These are phyloP conservation scores for Meloidogyne hapla DNA, from an alignment of 1,140 invertebrate species.

Conservation along the genomic window DNA sequence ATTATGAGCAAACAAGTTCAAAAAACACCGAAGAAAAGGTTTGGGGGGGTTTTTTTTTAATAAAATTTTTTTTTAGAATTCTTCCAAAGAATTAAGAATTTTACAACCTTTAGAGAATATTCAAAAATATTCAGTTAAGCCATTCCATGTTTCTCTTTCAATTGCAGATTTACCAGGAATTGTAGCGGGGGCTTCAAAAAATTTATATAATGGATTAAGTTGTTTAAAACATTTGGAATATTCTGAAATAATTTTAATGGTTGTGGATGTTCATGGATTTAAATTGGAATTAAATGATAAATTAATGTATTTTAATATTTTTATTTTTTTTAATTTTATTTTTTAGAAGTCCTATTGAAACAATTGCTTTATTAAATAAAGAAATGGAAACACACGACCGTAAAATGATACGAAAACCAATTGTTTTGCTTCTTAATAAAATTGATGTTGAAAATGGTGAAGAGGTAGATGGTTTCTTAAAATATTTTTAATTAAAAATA, in stretches of 20 bases:
- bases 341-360: slow-evolving; percentile 54
- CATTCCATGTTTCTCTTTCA: slow-evolving; percentile 70
- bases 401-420: slow-evolving; percentile 49
- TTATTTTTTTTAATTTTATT: slow-evolving; percentile 13
- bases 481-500: too few relatives aligned
- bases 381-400: slow-evolving; percentile 56
- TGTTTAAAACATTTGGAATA: slow-evolving; percentile 84
- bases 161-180: slow-evolving; percentile 89
- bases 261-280: slow-evolving; percentile 69
- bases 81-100: not conserved
- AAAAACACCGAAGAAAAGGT: slow-evolving; percentile 24
- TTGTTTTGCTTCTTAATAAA: slow-evolving; percentile 55
- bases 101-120: not conserved
- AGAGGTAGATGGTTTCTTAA: too few relatives aligned
- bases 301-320: slow-evolving; percentile 39
- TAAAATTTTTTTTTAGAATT: too few relatives aligned
- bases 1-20: slow-evolving; percentile 23
- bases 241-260: slow-evolving; percentile 80
- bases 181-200: slow-evolving; percentile 87
- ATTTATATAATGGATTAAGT: slow-evolving; percentile 71
- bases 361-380: slow-evolving; percentile 50
- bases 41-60: not conserved
- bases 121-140: not conserved
- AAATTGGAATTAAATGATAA: slow-evolving; percentile 51
- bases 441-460: slow-evolving; percentile 44